These are phyloP conservation scores for Nothobranchius kuhntae DNA, from an alignment of 2,113 vertebrate species.

Conservation along the genomic window DNA sequence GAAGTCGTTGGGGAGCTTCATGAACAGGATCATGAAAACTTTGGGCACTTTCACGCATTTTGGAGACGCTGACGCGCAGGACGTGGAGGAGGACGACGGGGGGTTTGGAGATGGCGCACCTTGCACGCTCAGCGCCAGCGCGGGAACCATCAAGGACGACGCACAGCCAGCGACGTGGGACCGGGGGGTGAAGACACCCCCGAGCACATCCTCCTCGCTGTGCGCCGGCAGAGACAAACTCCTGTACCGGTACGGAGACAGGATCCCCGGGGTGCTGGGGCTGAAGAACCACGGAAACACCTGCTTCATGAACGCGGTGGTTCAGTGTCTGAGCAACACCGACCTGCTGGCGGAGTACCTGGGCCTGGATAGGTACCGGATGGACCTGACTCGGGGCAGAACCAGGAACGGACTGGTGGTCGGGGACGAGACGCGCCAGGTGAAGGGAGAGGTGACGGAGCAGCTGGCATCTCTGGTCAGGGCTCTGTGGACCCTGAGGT, in stretches of 20 bases:
- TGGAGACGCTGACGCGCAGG: slow-evolving; percentile 67
- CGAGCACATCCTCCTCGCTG: slow-evolving; percentile 57
- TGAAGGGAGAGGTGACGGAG: slow-evolving; percentile 84
- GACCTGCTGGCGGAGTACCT: slow-evolving; percentile 91
- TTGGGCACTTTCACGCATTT: slow-evolving; percentile 81
- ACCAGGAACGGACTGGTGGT: slow-evolving; percentile 45
- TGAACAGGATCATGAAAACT: slow-evolving; percentile 82
- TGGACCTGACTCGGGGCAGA: slow-evolving; percentile 64
- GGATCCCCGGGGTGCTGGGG: slow-evolving; percentile 85
- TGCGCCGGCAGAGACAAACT: slow-evolving; percentile 70
- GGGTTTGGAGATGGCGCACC: slow-evolving; percentile 68
- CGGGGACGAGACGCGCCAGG: slow-evolving; percentile 30
- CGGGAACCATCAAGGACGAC: slow-evolving; percentile 60
- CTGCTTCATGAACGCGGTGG: slow-evolving; percentile 95
- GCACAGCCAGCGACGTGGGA: slow-evolving; percentile 46
- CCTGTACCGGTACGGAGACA: slow-evolving; percentile 72
- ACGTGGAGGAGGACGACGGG: slow-evolving; percentile 81
- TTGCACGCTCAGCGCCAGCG: slow-evolving; percentile 71
- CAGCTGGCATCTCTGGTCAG: slow-evolving; percentile 87
- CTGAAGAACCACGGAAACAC: slow-evolving; percentile 95
- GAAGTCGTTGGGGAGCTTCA: slow-evolving; percentile 82
- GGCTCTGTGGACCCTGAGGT: slow-evolving; percentile 91
- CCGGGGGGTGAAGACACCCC: slow-evolving; percentile 43
- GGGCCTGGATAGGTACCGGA: slow-evolving; percentile 84
- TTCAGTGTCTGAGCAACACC: slow-evolving; percentile 94